Base-by-base conservation (phyloP, 35 echinoderm and acorn worm species). In the Eucidaris tribuloides region DNA sequence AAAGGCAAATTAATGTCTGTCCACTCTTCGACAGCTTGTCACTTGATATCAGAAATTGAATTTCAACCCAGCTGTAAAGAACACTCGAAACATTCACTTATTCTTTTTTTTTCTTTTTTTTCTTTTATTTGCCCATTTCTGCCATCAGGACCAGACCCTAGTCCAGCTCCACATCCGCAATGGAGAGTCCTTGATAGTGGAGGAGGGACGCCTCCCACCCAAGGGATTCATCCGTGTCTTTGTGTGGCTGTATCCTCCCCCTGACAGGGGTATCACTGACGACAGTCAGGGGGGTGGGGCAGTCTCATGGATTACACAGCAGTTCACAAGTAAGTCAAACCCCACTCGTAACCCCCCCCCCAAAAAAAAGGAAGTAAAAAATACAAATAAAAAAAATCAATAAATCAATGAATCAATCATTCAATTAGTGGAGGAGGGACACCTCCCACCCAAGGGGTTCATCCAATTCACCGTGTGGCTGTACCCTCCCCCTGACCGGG, bases 211-310 rank as follows among this genome's bases (percentile, higher is more conserved):
- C 14, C 22, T 99, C 6, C 86, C 96, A 2, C 90, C 96, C 2
- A 93, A 70, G 68, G 96, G 96, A 29, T 93, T 86, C 49, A 38
- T 99, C 20, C 65, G 61, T 0, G 71, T 93, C 30, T 84, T 87
- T 40, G 76, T 93, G 18, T 99, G 90, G 87, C 57, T 99, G n/a
- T 88, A 93, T 65, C 90, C 86, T 4, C 80, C 96, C 1, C 90
- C 83, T 1, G 58, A 89, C 38, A 88, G 42, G 43, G 80, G 92
- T 59, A 20, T 56, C 17, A 32, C 5, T n/a, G 62, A 52, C 79
- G 28, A 22, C 23, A 66, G 6, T 32, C 45, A 39, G 5, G 55
- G 34, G 59, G 45, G 28, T 30, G 60, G 63, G 79, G n/a, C 50
- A 2, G 36, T 55, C 11, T 19, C 40, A 1, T 93, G 91, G 85